These are phyloP conservation scores for Caenorhabditis panamensis DNA, from an alignment of 2,888 invertebrate species.

Conservation along the genomic window DNA sequence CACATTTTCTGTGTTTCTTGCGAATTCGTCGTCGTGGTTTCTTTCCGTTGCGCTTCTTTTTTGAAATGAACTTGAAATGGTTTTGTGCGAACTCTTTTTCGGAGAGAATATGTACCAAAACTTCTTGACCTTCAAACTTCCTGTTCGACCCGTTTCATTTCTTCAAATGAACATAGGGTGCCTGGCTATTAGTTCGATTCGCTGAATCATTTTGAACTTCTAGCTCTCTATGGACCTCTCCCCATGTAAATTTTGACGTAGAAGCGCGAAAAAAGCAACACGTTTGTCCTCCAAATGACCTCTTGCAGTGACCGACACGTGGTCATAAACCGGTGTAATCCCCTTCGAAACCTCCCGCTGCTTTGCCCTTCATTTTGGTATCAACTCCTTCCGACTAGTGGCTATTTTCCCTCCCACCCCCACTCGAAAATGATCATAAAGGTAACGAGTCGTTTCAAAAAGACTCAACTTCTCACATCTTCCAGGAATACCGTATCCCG, in stretches of 20 bases:
- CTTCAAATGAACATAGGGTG: too few species aligned
- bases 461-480: constrained; percentile 11
- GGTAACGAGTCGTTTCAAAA: constrained; percentile 9
- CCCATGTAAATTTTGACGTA: too few species aligned
- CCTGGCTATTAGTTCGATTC: too few species aligned
- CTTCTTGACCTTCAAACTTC: too few species aligned
- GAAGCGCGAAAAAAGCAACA: too few species aligned
- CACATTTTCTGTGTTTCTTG: constrained; percentile 2
- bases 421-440: constrained; percentile 43
- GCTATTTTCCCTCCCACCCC: background rate
- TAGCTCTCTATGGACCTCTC: too few species aligned
- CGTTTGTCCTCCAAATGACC: background rate
- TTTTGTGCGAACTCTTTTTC: background rate
- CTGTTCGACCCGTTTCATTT: too few species aligned
- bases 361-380: background rate
- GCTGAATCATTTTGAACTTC: too few species aligned
- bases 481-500: constrained; percentile 76
- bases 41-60: background rate
- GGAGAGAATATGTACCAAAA: too few species aligned
- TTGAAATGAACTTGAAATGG: constrained; percentile 1
- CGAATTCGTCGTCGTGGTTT: background rate
- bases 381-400: background rate
- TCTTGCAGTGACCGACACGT: constrained; percentile 6
- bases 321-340: constrained; percentile 11
- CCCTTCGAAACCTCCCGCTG: constrained; percentile 5